A percentile compares a stretch with the other conserved stretches of the same genome.
These are phyloP conservation scores for Macroteleia sp. DNA, from an alignment of 2,888 invertebrate species.

Conservation along the genomic window DNA sequence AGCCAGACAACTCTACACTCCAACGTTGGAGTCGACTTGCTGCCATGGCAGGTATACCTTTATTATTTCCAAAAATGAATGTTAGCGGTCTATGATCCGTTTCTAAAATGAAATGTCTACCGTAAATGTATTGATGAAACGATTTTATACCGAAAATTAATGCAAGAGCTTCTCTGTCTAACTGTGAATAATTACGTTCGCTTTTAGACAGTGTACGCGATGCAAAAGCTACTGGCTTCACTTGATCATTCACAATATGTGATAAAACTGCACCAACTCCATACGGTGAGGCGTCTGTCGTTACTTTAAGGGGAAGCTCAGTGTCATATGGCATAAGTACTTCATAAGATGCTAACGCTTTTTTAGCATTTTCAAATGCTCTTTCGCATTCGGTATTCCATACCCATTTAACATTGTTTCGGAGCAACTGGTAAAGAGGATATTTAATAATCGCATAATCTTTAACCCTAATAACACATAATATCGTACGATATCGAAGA, in stretches of 20 bases:
- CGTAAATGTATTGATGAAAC: no score
- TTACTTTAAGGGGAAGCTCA: slow-evolving; percentile 30
- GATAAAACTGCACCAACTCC: slow-evolving; percentile 32
- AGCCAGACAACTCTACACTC: not conserved
- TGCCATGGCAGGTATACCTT: slow-evolving; percentile 61
- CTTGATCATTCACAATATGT: no score
- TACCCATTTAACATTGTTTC: no score
- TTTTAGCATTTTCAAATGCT: slow-evolving; percentile 19
- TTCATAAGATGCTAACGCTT: slow-evolving; percentile 15
- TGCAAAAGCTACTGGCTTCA: slow-evolving; percentile 58
- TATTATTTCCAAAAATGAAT: slow-evolving; percentile 70
- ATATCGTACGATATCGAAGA: no score
- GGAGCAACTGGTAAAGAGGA: no score
- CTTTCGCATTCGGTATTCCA: slow-evolving; percentile 16
- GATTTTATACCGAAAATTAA: no score
- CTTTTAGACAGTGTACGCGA: slow-evolving; percentile 53
- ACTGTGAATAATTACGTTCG: slow-evolving; percentile 59
- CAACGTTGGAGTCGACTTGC: not conserved
- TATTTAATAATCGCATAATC: no score
- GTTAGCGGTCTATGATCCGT: slow-evolving; percentile 55
- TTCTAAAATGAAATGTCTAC: slow-evolving; percentile 20
- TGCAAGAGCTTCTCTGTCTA: no score
- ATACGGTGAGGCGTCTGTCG: slow-evolving; percentile 22
- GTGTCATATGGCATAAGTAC: slow-evolving; percentile 27
- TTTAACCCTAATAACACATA: no score